Conservation (phyloP, 1,140 invertebrate species). For the Eueides isabella region DNA sequence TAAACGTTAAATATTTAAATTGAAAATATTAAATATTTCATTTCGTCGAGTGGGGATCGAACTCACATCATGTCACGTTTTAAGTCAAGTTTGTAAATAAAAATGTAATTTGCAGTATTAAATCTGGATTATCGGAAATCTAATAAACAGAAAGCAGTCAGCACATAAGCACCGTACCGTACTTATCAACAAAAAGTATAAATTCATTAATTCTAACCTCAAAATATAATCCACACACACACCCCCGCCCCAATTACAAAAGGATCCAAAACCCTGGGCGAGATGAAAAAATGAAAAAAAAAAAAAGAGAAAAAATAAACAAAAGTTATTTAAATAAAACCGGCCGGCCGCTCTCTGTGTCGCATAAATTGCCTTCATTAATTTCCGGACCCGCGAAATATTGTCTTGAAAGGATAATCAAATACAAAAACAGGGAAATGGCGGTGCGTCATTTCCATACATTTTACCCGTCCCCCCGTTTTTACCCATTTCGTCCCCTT, state of each 20-base stretch:
- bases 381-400: conserved; percentile 80
- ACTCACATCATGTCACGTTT: too few relatives aligned
- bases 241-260: conserved; percentile 69
- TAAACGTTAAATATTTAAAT: too few relatives aligned
- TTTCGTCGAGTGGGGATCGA: too few relatives aligned
- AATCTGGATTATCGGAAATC: neutral
- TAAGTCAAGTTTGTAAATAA: too few relatives aligned
- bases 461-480: conserved; percentile 56
- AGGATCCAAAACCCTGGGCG: conserved; percentile 65
- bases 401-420: conserved; percentile 82
- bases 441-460: conserved; percentile 81
- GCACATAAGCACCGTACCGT: conserved; percentile 1
- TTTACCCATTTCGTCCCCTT: conserved; percentile 63
- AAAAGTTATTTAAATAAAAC: conserved; percentile 81
- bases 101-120: neutral
- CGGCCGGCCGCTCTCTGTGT: conserved; percentile 67
- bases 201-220: conserved; percentile 51
- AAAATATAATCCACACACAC: conserved; percentile 62
- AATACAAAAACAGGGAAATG: conserved; percentile 82
- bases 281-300: conserved; percentile 54
- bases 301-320: conserved; percentile 47
- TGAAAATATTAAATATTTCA: too few relatives aligned
- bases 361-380: conserved; percentile 81
- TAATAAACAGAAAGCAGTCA: neutral
- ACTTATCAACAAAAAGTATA: conserved; percentile 4